Evolutionary conservation across 2,797 vertebrate genomes (phyloP).

Genomic region (Acipenser transmontanus): DNA sequence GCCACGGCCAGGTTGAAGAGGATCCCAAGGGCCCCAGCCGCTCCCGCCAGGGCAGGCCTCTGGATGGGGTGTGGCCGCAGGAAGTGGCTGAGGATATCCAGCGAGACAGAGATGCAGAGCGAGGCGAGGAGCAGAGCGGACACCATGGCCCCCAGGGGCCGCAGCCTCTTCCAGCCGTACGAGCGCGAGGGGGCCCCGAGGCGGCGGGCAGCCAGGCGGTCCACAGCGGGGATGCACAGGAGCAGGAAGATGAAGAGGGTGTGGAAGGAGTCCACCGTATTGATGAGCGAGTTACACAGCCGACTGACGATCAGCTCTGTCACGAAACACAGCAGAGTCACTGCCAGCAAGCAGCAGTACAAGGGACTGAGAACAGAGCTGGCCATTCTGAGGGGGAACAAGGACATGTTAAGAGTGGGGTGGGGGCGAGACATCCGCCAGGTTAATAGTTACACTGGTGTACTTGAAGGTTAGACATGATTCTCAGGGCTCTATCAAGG

Average conservation of each 20-base stretch:
- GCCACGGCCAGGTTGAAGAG: conserved; percentile 47
- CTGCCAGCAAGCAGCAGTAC: conserved; percentile 42
- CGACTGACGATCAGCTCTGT: conserved; percentile 48
- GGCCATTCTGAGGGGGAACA: conserved; percentile 15
- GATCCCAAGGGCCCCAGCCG: conserved; percentile 40
- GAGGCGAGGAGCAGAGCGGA: conserved; percentile 54
- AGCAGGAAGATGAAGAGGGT: conserved; percentile 51
- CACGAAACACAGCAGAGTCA: conserved; percentile 45
- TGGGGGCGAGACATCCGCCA: too few species aligned
- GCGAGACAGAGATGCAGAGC: conserved; percentile 50
- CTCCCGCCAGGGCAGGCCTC: conserved; percentile 45
- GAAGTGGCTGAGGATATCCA: conserved; percentile 49
- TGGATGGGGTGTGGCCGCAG: conserved; percentile 44
- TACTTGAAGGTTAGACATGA: too few species aligned
- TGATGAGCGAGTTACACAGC: conserved; percentile 56
- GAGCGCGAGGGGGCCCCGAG: neutral
- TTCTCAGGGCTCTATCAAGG: too few species aligned
- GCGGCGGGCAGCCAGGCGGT: neutral
- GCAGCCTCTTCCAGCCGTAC: conserved; percentile 35
- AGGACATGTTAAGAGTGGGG: too few species aligned
- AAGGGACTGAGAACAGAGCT: conserved; percentile 4
- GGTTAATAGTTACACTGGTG: too few species aligned
- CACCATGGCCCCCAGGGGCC: conserved; percentile 45
- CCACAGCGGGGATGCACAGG: conserved; percentile 28
- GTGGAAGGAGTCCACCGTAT: conserved; percentile 58